A percentile compares a stretch with the other conserved stretches of the same genome.
Evolutionary conservation across 2,888 invertebrate genomes (phyloP).

Genomic region (Trachelus stipa): DNA sequence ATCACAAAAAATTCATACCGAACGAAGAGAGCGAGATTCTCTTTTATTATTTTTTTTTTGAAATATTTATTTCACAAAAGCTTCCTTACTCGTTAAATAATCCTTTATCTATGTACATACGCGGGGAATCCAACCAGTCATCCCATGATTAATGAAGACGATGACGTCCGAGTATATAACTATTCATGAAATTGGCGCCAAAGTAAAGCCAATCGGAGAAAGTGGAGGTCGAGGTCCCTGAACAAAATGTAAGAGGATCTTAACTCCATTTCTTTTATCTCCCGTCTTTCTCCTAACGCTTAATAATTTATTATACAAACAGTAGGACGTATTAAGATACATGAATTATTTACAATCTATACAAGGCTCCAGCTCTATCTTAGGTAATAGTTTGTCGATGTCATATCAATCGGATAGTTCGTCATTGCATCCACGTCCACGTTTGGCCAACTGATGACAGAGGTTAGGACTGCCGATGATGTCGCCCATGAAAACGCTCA

Average conservation of each 20-base stretch:
- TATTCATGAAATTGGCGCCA: background rate
- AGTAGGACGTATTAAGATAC: background rate
- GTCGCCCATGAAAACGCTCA: conserved; percentile 88
- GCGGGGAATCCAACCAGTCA: background rate
- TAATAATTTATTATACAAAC: background rate
- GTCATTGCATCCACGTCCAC: conserved; percentile 70
- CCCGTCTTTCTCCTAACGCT: background rate
- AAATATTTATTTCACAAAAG: background rate
- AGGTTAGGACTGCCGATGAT: conserved; percentile 84
- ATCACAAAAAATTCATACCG: background rate
- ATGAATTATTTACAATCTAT: conserved; percentile 6
- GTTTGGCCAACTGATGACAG: conserved; percentile 83
- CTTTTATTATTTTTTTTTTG: background rate
- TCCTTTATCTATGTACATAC: background rate
- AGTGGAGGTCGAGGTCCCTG: background rate
- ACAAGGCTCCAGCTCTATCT: background rate
- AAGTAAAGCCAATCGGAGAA: background rate
- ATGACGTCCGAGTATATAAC: background rate
- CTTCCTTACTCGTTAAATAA: background rate
- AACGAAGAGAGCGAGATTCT: background rate
- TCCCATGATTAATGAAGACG: background rate
- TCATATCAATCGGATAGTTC: conserved; percentile 30
- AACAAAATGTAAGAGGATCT: background rate
- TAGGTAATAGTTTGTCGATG: background rate
- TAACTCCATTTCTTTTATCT: background rate